Evolutionary conservation across 35 echinoderm and acorn worm species (phyloP), one percentile per base, ranked within the genome.

Genomic region (Anneissia japonica): DNA sequence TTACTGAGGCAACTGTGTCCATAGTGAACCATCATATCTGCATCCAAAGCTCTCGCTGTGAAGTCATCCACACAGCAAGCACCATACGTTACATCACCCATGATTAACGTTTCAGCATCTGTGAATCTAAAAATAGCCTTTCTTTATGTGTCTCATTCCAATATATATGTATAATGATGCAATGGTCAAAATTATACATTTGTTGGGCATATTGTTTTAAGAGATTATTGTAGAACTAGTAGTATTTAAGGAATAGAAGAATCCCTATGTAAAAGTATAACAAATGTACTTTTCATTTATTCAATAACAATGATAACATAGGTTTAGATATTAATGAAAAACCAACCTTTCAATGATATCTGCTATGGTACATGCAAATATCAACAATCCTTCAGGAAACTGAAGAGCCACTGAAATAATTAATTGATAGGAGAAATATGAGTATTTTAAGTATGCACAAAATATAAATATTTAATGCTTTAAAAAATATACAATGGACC

Each of bases 51-150:
- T 83, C 87, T 97, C n/a, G 95, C 95, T 17, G 91, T 97, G 75
- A 84, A 97, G 76, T 97, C 95, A 93, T 97, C 95, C 28, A 97
- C 89, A 91, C 95, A 97, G 73, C 95, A 97, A 26, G 95, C 95
- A 10, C 91, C 95, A 72, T 97, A 97, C 1, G 95, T 97, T 31
- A 97, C 95, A 86, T 97, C 95, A 73, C 95, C 95, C 95, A 97
- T 97, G 36, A 93, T 97, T 38, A 97, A 73, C 23, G 91, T 97
- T 38, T 97, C 95, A 75, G 91, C 95, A 86, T 93, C 91, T n/a
- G 95, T 97, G 51, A 97, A 97, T 31, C 94, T 97, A 40, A 31
- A 32, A n/a, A n/a, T n/a, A n/a, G n/a, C n/a, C n/a, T n/a, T n/a
- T n/a, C n/a, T n/a, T n/a, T n/a, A n/a, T n/a, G n/a, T n/a, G n/a